Conservation (phyloP, 2,797 vertebrate genomes). For the Ataeniobius toweri region DNA sequence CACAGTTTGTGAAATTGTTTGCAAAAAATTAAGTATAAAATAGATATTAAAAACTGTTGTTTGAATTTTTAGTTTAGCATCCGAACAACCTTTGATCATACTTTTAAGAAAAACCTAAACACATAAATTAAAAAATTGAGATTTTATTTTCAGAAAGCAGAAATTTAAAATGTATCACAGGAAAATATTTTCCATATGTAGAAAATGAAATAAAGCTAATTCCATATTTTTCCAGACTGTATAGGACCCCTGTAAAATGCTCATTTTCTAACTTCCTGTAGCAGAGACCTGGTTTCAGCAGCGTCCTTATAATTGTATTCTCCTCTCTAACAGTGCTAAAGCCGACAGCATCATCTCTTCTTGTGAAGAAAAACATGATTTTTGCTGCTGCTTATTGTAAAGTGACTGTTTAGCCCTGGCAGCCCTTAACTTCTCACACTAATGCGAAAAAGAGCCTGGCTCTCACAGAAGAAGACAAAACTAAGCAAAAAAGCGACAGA, state of each 20-base stretch:
- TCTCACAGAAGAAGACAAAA: neutral
- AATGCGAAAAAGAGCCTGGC: neutral
- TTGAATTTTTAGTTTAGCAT: neutral
- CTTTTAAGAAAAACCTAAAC: neutral
- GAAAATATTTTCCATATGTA: neutral
- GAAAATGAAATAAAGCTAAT: neutral
- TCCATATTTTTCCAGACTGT: neutral
- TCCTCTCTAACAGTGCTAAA: neutral
- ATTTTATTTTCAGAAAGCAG: too few relatives aligned
- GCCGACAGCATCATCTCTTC: conserved; percentile 1
- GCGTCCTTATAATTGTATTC: neutral
- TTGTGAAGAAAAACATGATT: conserved; percentile 6
- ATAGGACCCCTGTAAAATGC: neutral
- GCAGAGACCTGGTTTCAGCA: neutral
- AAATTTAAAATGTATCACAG: neutral
- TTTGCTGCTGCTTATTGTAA: neutral
- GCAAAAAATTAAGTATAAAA: neutral
- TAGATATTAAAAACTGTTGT: neutral
- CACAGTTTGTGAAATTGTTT: neutral
- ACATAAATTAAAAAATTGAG: neutral
- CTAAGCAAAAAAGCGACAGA: conserved; percentile 18
- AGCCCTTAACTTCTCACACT: neutral
- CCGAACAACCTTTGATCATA: neutral
- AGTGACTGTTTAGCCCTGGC: neutral
- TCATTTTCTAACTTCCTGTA: neutral